phyloP scores from a whole-genome alignment of 1,140 invertebrate genomes.

The Temnothorax curvispinosus region DNA sequence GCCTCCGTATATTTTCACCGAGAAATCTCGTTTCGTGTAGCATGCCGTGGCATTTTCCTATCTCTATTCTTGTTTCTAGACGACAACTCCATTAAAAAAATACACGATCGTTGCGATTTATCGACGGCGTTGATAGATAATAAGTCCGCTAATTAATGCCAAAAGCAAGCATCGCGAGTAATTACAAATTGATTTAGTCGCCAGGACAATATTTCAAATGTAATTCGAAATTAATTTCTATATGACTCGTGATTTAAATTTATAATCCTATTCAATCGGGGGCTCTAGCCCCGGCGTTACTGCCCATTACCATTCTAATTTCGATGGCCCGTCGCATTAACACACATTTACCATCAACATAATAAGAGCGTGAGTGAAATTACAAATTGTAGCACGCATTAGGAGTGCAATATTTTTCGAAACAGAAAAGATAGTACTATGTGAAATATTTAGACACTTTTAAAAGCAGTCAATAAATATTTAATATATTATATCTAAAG shows the following conservation, averaged over 20 bases:
- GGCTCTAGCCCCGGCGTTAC: slow-evolving; percentile 66
- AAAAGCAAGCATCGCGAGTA: slow-evolving; percentile 62
- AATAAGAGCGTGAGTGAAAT: slow-evolving; percentile 47
- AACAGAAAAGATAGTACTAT: not conserved
- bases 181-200: slow-evolving; percentile 74
- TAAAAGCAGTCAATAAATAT: not conserved
- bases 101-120: slow-evolving; percentile 10
- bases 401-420: not conserved
- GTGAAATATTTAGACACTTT: not conserved
- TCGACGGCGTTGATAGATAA: slow-evolving; percentile 38
- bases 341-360: slow-evolving; percentile 46
- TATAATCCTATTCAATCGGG: slow-evolving; percentile 71
- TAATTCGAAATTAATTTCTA: slow-evolving; percentile 74
- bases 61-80: not conserved
- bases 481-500: no score
- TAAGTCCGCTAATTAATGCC: slow-evolving; percentile 58
- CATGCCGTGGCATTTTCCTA: not conserved
- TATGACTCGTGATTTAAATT: slow-evolving; percentile 74
- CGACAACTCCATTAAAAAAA: not conserved
- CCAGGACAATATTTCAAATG: slow-evolving; percentile 51
- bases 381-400: slow-evolving; percentile 36
- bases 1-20: slow-evolving; percentile 6
- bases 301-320: slow-evolving; percentile 70
- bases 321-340: slow-evolving; percentile 64
- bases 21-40: not conserved